Percentiles rank a stretch among this genome's conserved stretches.
Conservation (phyloP, 2,888 invertebrate species). For the Anticlea derivata region DNA sequence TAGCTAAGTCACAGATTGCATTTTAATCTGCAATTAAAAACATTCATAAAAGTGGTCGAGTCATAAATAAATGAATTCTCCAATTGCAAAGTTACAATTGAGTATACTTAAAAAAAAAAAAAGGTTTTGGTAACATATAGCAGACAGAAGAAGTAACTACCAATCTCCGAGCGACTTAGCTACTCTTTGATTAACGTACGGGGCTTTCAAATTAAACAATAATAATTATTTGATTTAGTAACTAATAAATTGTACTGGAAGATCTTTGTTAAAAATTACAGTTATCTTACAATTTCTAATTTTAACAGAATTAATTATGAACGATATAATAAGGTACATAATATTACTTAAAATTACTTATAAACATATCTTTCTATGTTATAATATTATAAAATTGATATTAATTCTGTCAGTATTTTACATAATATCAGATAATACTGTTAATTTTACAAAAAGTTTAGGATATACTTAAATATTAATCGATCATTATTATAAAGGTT, state of each 20-base stretch:
- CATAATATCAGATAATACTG: too few species aligned
- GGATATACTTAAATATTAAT: too few species aligned
- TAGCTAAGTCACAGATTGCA: conserved; percentile 11
- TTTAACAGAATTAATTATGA: conserved; percentile 2
- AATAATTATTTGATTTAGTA: conserved; percentile 17
- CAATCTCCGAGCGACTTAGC: neutral
- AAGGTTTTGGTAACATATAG: too few species aligned
- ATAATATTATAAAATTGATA: neutral
- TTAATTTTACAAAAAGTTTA: too few species aligned
- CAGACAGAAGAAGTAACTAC: too few species aligned
- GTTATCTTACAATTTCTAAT: conserved; percentile 14
- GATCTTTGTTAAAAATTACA: conserved; percentile 25
- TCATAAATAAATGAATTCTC: too few species aligned
- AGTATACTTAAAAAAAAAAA: too few species aligned
- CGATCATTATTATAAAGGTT: neutral
- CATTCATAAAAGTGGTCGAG: too few species aligned
- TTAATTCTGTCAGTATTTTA: neutral
- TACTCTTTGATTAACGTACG: neutral
- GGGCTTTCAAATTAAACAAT: conserved; percentile 15
- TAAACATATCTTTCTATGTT: neutral
- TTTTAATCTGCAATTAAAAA: too few species aligned
- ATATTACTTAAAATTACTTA: neutral
- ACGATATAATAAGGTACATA: neutral
- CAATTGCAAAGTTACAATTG: too few species aligned
- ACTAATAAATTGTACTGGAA: conserved; percentile 29